Evolutionary conservation across 2,888 invertebrate genomes (phyloP).

Genomic region (Nomada ferruginata): DNA sequence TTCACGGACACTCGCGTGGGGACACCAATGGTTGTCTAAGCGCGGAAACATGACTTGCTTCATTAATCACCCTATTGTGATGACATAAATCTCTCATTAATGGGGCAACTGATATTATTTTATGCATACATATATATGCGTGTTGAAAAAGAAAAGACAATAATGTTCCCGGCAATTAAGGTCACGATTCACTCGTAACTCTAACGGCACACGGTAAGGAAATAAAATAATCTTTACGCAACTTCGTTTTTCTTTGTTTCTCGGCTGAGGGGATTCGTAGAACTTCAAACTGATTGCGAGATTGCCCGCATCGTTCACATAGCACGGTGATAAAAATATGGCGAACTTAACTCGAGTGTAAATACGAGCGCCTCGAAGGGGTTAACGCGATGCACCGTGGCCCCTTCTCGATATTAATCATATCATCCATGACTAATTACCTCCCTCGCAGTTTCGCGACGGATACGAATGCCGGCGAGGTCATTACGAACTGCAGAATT

Average conservation of each 20-base stretch:
- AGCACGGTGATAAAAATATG: not conserved
- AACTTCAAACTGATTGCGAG: not conserved
- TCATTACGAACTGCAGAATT: slow-evolving; percentile 48
- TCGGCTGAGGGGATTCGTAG: not conserved
- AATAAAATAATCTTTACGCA: not conserved
- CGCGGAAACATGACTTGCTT: not conserved
- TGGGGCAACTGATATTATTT: not conserved
- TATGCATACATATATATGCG: not conserved
- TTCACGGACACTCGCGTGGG: slow-evolving; percentile 22
- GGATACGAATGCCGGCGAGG: slow-evolving; percentile 38
- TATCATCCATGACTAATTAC: slow-evolving; percentile 55
- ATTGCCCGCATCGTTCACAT: not conserved
- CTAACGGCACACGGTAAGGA: not conserved
- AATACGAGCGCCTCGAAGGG: slow-evolving; percentile 2
- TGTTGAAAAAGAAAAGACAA: not conserved
- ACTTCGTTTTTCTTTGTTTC: not conserved
- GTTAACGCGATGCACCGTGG: slow-evolving; percentile 31
- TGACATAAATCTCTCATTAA: slow-evolving; percentile 25
- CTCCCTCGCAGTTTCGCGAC: slow-evolving; percentile 33
- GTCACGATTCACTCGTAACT: not conserved
- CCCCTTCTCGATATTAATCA: slow-evolving; percentile 52
- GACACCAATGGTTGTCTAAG: not conserved
- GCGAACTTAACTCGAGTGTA: slow-evolving; percentile 13
- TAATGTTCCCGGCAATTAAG: slow-evolving; percentile 8
- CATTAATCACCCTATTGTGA: slow-evolving; percentile 33